A percentile compares a stretch with the other conserved stretches of the same genome.
These are phyloP conservation scores for Asobara japonica DNA, from an alignment of 1,140 invertebrate genomes.

Conservation along the genomic window DNA sequence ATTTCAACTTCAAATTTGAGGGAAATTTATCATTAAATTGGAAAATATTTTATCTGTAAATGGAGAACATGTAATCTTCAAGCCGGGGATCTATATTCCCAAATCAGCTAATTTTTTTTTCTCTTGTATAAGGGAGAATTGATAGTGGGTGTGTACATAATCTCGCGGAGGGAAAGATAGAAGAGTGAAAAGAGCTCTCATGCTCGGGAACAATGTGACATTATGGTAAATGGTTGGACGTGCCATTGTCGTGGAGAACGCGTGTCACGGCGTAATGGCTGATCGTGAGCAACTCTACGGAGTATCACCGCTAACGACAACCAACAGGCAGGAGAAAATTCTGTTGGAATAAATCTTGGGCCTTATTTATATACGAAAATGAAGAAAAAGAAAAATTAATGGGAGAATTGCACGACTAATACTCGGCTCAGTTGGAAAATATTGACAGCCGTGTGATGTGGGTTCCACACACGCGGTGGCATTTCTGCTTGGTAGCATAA, in stretches of 20 bases:
- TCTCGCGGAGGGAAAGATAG: neutral
- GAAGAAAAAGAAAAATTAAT: neutral
- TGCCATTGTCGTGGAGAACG: conserved; percentile 6
- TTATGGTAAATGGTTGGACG: conserved; percentile 3
- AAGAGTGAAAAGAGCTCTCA: neutral
- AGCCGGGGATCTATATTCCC: too few species aligned
- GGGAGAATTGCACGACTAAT: too few species aligned
- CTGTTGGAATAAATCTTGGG: neutral
- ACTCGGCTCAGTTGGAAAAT: too few species aligned
- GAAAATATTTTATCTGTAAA: too few species aligned
- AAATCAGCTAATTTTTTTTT: too few species aligned
- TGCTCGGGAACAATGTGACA: conserved; percentile 8
- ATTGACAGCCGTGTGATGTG: too few species aligned
- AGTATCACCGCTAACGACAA: neutral
- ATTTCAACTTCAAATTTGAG: too few species aligned
- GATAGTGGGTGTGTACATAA: neutral
- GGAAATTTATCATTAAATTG: too few species aligned
- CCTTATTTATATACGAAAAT: neutral
- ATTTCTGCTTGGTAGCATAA: too few species aligned
- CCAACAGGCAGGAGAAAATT: neutral
- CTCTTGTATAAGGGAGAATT: too few species aligned
- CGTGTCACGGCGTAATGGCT: neutral
- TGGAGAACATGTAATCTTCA: too few species aligned
- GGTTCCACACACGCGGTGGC: too few species aligned
- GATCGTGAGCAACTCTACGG: neutral